Percentiles rank a stretch among this genome's conserved stretches.
These are phyloP conservation scores for Phrynocephalus forsythii DNA, from an alignment of 2,797 vertebrate genomes.

Conservation along the genomic window DNA sequence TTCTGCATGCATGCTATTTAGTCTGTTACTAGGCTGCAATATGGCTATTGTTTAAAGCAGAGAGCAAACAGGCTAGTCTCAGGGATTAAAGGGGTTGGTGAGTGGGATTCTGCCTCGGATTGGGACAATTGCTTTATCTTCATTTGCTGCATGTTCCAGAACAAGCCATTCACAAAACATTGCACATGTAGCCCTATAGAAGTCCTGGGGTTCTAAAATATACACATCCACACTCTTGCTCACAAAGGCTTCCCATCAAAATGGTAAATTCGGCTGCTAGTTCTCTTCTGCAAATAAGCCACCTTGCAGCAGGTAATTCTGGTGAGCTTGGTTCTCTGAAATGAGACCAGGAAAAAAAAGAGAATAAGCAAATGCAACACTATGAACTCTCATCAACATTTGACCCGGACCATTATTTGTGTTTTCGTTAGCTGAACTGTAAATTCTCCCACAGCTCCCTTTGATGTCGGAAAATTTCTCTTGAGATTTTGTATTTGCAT, in stretches of 20 bases:
- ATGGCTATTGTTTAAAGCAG: background rate
- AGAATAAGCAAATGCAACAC: background rate
- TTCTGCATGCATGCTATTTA: background rate
- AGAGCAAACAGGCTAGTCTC: background rate
- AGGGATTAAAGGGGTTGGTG: background rate
- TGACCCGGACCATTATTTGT: background rate
- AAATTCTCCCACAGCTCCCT: background rate
- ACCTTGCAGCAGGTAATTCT: background rate
- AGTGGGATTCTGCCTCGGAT: background rate
- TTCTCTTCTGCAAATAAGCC: background rate
- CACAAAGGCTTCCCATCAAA: background rate
- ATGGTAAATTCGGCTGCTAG: background rate
- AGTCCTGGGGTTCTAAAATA: background rate
- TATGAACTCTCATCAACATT: background rate
- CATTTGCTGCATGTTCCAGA: background rate
- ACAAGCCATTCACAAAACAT: background rate
- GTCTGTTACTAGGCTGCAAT: too few relatives aligned
- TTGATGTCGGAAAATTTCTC: background rate
- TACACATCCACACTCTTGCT: too few relatives aligned
- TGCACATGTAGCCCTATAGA: background rate
- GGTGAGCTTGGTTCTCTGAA: conserved; percentile 28
- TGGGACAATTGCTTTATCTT: background rate
- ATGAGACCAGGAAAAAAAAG: background rate
- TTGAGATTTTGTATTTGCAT: background rate
- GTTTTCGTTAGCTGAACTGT: background rate